Base-by-base conservation (phyloP, 2,113 vertebrate species). In the human (Homo sapiens) region DNA sequence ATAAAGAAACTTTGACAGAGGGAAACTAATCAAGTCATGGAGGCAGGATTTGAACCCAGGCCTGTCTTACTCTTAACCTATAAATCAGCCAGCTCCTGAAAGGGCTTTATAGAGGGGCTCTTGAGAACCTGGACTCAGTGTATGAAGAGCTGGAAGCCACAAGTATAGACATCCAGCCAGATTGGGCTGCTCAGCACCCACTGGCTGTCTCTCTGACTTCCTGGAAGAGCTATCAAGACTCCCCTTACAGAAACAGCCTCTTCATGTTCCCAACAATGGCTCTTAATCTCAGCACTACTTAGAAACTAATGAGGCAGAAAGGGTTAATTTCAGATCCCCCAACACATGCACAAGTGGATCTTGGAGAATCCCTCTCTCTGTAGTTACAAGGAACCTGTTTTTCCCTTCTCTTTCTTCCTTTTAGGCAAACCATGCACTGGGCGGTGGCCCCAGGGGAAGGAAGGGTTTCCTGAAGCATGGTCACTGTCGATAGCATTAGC, bases 261-360 rank as follows among this genome's bases (percentile, higher is more conserved):
- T 32, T 64, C 43, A 22, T 35, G 9, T 35, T 92, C n/a, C 68
- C 55, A 27, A 32, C 0, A 1, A 61, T 5, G 8, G 11, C 13
- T 66, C 32, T 93, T 90, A 57, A 90, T 93, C 90, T 93, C 45
- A 66, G 48, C 55, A 85, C 32, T 64, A 40, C 25, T 92, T 96
- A 93, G 91, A 35, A 78, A 89, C 87, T 90, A 97, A 92, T 27
- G 64, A 97, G 84, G 87, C 93, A 88, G 50, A 72, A 97, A 96
- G 93, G 87, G 96, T 97, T 97, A 92, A 97, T 91, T 97, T 93
- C 4, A 11, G 48, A 88, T 93, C 68, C 66, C 25, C 25, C 30
- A 8, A 5, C 6, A 8, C 23, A n/a, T 45, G 66, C 35, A 55
- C 79, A 81, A 52, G 75, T 23, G 35, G 35, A 57, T 17, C 50